Evolutionary conservation across 2,888 invertebrate genomes (phyloP).

Genomic region (Phaonia tiefii): DNA sequence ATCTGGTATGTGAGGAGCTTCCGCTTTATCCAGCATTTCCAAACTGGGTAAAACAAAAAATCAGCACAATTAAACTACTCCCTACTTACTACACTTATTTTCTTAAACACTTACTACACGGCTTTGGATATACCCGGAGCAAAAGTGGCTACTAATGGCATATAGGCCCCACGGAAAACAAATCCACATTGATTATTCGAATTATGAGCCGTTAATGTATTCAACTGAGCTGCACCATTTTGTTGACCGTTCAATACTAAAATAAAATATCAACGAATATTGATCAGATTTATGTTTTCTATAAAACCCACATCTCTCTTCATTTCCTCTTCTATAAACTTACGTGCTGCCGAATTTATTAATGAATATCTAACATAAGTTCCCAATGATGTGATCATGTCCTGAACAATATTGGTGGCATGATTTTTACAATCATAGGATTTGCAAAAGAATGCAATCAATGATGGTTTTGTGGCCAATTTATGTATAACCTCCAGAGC

Average conservation of each 20-base stretch:
- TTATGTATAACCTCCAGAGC: slow-evolving; percentile 98
- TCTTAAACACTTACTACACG: slow-evolving; percentile 88
- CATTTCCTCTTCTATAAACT: slow-evolving; percentile 25
- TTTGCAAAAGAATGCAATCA: slow-evolving; percentile 94
- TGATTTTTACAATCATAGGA: slow-evolving; percentile 97
- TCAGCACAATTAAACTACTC: not conserved
- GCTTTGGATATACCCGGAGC: slow-evolving; percentile 93
- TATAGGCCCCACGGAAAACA: slow-evolving; percentile 94
- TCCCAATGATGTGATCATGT: slow-evolving; percentile 96
- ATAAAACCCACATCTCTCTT: not conserved
- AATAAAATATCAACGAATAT: not conserved
- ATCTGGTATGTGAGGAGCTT: slow-evolving; percentile 96
- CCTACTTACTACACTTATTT: not conserved
- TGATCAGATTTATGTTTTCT: not conserved
- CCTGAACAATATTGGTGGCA: slow-evolving; percentile 95
- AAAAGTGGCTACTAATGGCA: slow-evolving; percentile 92
- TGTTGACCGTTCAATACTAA: slow-evolving; percentile 74
- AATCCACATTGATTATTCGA: slow-evolving; percentile 85
- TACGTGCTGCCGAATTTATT: slow-evolving; percentile 81
- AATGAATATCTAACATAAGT: slow-evolving; percentile 96
- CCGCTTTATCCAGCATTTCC: slow-evolving; percentile 97
- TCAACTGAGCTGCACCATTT: slow-evolving; percentile 72
- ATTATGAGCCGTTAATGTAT: slow-evolving; percentile 79
- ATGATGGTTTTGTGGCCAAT: slow-evolving; percentile 92
- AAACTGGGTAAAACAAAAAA: slow-evolving; percentile 82